phyloP scores from a whole-genome alignment of 2,888 invertebrate species.

The Antheraea yamamai region DNA sequence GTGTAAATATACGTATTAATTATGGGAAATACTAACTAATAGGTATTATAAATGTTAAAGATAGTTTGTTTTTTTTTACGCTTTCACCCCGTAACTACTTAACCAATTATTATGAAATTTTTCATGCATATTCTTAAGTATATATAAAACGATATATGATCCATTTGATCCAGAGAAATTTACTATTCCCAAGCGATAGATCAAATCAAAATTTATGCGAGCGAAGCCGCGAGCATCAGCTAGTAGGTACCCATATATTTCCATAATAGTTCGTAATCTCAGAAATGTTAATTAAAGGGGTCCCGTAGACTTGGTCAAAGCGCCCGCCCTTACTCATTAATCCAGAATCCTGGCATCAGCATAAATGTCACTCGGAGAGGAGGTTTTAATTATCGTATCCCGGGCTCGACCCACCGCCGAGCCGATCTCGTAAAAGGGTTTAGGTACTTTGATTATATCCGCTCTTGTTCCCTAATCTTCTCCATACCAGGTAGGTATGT shows the following conservation, averaged over 20 bases:
- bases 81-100: too few relatives aligned
- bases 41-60: too few relatives aligned
- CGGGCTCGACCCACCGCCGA: constrained; percentile 61
- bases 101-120: too few relatives aligned
- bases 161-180: too few relatives aligned
- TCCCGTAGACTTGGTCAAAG: constrained; percentile 55
- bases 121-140: too few relatives aligned
- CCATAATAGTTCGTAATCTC: constrained; percentile 35
- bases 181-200: too few relatives aligned
- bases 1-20: too few relatives aligned
- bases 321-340: constrained; percentile 66
- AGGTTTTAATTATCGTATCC: constrained; percentile 71
- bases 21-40: too few relatives aligned
- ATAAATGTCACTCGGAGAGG: constrained; percentile 71
- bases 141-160: too few relatives aligned
- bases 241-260: background rate
- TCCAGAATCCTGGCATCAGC: constrained; percentile 65
- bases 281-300: constrained; percentile 59
- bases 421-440: constrained; percentile 24
- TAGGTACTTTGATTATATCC: constrained; percentile 21
- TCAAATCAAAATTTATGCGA: too few relatives aligned
- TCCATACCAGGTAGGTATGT: constrained; percentile 10
- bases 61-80: too few relatives aligned
- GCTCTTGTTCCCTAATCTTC: constrained; percentile 22
- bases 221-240: too few relatives aligned